Conservation (phyloP, 2,888 invertebrate species). For the Blastobasis lacticolella region DNA sequence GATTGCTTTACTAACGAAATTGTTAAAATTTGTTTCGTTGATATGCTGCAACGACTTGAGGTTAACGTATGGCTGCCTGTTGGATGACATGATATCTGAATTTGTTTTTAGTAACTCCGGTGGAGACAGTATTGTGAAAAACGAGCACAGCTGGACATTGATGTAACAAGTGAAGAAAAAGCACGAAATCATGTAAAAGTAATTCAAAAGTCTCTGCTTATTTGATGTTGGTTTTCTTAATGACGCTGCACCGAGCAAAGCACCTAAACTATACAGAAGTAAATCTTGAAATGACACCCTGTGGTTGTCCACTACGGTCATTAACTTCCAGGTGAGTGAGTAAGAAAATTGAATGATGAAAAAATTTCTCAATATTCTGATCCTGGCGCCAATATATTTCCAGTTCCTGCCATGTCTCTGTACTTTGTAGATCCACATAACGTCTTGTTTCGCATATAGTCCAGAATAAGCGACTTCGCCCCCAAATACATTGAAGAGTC, state of each 20-base stretch:
- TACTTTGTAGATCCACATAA: constrained; percentile 44
- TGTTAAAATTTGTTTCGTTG: constrained; percentile 30
- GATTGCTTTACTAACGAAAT: constrained; percentile 30
- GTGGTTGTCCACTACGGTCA: constrained; percentile 31
- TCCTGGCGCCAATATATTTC: constrained; percentile 35
- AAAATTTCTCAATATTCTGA: constrained; percentile 41
- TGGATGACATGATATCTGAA: constrained; percentile 38
- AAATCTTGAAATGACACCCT: constrained; percentile 26
- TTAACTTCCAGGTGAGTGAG: constrained; percentile 32
- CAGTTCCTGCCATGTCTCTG: constrained; percentile 38
- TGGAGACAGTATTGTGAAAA: constrained; percentile 43
- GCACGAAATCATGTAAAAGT: constrained; percentile 38
- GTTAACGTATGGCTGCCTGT: constrained; percentile 29
- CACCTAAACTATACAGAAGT: constrained; percentile 43
- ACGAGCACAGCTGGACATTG: constrained; percentile 45
- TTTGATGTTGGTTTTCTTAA: constrained; percentile 32
- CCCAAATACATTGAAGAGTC: constrained; percentile 43
- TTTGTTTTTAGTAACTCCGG: constrained; percentile 36
- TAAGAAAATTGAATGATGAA: constrained; percentile 40
- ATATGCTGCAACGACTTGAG: constrained; percentile 33
- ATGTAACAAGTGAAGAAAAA: constrained; percentile 43
- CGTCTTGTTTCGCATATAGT: constrained; percentile 35
- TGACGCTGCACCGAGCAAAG: constrained; percentile 36
- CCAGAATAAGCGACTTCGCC: constrained; percentile 50
- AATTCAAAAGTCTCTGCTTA: constrained; percentile 47